Base-by-base conservation (phyloP, 1,140 invertebrate species). In the Linepithema humile region DNA sequence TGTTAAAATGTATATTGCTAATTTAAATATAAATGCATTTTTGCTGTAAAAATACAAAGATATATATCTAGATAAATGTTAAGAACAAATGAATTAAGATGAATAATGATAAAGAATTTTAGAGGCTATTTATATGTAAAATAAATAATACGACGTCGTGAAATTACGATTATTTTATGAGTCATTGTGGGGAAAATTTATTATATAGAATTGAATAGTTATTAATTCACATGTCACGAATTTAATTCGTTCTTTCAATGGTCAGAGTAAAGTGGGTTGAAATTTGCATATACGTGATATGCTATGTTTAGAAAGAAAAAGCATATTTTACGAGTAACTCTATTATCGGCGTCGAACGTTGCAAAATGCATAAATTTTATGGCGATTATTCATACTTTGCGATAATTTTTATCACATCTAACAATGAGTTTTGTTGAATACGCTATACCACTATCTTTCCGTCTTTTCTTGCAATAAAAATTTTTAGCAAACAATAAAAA, bases 281-380 rank as follows among this genome's bases (percentile, higher is more conserved):
- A 84, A 88, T 88, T 88, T 85, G 57, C 75, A 88, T 88, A 12
- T 88, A 88, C 87, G 75, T 85, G 75, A 87, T 77, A 15, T 67
- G 75, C 57, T 82, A 82, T 85, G 57, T 43, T 40, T 82, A 82
- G 48, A 75, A 17, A 70, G 74, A 67, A 82, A 82, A 87, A 38
- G 5, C 2, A 9, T 29, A 32, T 9, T 78, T 64, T 77, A 74
- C n/a, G 35, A 74, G 26, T 62, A 38, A 62, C 40, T 64, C 0
- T 77, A 50, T 65, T 29, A 77, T 26, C 9, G 20, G 10, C 50
- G 70, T 67, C 35, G 62, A 86, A 69, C 48, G 35, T 85, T 62
- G 3, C 67, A 57, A 82, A 85, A 17, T 82, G 75, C 35, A 82
- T 74, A 82, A 50, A 20, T 40, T 67, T 67, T 83, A 65, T 53